Evolutionary conservation across 2,113 vertebrate genomes (phyloP), one percentile per base, ranked within the genome.

Genomic region (Notarius quadriscutis): DNA sequence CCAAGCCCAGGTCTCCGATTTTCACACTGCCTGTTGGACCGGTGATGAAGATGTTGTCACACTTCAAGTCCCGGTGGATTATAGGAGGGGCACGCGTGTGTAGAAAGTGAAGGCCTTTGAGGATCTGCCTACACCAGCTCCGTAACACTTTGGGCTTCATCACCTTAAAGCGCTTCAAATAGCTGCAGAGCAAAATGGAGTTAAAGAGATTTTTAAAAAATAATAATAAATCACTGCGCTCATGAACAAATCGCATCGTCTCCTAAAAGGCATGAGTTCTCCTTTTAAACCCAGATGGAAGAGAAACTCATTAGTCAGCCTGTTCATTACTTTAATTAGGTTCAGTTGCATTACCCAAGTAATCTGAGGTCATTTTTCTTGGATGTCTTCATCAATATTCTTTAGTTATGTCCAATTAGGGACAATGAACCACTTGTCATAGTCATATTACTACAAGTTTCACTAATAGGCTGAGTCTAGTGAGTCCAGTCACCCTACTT

Each of bases 41-140:
- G 0, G 98, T 99, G 93, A 99, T 99, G 93, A 99, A 99, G 94
- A 99, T 99, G 95, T 99, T 99, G 93, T 99, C 98, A 79, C 98
- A 99, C 94, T 99, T 99, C 80, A 99, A 96, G 93, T 99, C 98
- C 86, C 98, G 95, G 95, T 99, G 98, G 94, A 99, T 99, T 93
- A 99, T 99, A 34, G 98, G 98, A 34, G 98, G 98, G 2, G 97
- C 96, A 92, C 98, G 95, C 0, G 98, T 99, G 91, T 99, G 98
- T 57, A 99, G 96, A 92, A 99, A 99, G 89, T 97, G 96, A 89
- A 99, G 95, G 88, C 98, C 98, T 93, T 99, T 99, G 87, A 99
- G 95, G 90, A 99, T 99, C 94, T 99, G 98, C 86, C 98, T 96
- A 92, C 98, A 99, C 98, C 98, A 99, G 90, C 98, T 99, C 74